Evolutionary conservation across 2,888 invertebrate genomes (phyloP).

Genomic region (Hemistola chrysoprasaria): DNA sequence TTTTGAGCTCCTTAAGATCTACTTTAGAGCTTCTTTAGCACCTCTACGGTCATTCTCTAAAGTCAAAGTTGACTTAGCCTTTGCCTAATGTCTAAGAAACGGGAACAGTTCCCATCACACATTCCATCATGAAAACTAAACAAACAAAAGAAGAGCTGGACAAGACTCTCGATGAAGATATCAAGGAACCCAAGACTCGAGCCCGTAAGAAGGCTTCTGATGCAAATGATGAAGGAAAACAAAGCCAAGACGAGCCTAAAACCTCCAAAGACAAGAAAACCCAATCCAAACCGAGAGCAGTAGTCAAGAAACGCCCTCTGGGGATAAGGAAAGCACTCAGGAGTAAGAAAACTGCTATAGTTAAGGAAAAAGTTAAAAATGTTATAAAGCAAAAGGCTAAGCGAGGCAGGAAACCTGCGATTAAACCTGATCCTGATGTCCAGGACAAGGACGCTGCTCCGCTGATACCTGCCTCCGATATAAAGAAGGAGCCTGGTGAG

Average conservation of each 20-base stretch:
- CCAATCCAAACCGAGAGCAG: constrained; percentile 61
- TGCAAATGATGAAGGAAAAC: constrained; percentile 59
- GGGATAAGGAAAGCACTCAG: constrained; percentile 73
- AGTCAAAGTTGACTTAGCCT: constrained; percentile 45
- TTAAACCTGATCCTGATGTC: constrained; percentile 56
- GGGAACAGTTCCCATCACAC: constrained; percentile 68
- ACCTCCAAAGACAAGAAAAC: constrained; percentile 71
- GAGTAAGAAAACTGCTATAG: constrained; percentile 60
- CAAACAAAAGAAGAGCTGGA: constrained; percentile 72
- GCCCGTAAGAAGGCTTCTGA: constrained; percentile 75
- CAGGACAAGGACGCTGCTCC: constrained; percentile 64
- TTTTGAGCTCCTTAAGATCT: no score
- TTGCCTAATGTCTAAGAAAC: constrained; percentile 77
- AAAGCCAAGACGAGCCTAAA: constrained; percentile 72
- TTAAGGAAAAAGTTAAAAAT: constrained; percentile 65
- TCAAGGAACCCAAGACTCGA: constrained; percentile 73
- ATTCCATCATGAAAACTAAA: constrained; percentile 81
- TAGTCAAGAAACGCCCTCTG: constrained; percentile 70
- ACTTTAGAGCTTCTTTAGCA: no score
- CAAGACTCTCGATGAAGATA: constrained; percentile 71
- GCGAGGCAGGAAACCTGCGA: constrained; percentile 60
- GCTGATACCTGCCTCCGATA: constrained; percentile 68
- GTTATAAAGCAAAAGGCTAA: constrained; percentile 57
- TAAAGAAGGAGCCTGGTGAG: constrained; percentile 72
- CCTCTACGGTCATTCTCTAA: constrained; percentile 42